A percentile compares a stretch with the other conserved stretches of the same genome.
Conservation (phyloP, 2,113 vertebrate species). For the Junco hyemalis region DNA sequence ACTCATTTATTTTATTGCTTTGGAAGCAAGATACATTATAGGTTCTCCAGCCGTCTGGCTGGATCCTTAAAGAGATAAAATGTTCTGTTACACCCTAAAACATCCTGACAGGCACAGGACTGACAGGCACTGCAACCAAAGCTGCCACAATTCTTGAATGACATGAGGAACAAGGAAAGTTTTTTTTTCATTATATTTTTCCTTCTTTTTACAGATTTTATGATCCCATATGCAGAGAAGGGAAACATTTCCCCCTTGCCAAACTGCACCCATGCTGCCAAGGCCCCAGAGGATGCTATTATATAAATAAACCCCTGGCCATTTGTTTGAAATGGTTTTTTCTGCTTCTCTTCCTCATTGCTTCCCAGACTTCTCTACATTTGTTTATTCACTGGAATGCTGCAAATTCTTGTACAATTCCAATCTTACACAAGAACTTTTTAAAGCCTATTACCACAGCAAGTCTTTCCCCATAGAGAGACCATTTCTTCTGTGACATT, state of each 20-base stretch:
- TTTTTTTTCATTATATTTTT: neutral
- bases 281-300: neutral
- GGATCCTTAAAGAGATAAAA: neutral
- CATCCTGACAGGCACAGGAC: neutral
- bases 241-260: neutral
- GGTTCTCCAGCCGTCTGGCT: neutral
- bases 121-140: neutral
- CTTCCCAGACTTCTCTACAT: neutral
- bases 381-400: neutral
- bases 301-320: neutral
- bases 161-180: neutral
- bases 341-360: neutral
- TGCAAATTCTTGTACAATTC: neutral
- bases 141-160: neutral
- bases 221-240: neutral
- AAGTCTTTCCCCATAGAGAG: neutral
- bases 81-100: neutral
- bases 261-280: neutral
- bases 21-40: neutral
- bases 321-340: neutral
- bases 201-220: neutral
- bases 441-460: neutral
- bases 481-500: neutral
- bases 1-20: neutral
- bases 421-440: neutral